Conservation (phyloP, 1,140 invertebrate species). For the Formica exsecta region DNA sequence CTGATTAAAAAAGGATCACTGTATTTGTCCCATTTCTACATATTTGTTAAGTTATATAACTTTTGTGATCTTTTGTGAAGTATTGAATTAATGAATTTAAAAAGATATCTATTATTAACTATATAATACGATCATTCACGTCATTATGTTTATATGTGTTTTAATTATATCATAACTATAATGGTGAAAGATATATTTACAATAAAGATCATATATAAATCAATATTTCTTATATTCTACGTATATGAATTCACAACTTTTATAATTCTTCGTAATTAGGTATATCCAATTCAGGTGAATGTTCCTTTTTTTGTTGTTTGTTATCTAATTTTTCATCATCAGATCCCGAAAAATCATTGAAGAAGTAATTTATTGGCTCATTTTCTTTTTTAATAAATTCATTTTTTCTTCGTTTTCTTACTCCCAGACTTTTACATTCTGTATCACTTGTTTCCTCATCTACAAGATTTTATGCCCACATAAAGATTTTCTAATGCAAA, state of each 20-base stretch:
- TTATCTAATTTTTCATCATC: constrained; percentile 73
- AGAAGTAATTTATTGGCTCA: constrained; percentile 78
- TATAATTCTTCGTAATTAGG: constrained; percentile 77
- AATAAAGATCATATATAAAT: constrained; percentile 72
- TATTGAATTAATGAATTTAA: constrained; percentile 63
- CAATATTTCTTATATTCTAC: constrained; percentile 7
- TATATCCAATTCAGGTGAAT: constrained; percentile 59
- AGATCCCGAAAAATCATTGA: constrained; percentile 76
- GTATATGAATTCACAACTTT: constrained; percentile 41
- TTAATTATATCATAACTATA: constrained; percentile 61
- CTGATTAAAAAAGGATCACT: neutral
- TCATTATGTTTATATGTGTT: constrained; percentile 66
- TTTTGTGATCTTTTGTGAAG: constrained; percentile 35
- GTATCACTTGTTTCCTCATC: constrained; percentile 76
- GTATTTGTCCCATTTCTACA: constrained; percentile 59
- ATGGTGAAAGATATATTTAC: constrained; percentile 73
- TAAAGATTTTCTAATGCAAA: neutral
- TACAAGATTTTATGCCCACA: constrained; percentile 60
- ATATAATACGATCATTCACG: constrained; percentile 40
- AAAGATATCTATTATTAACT: constrained; percentile 75
- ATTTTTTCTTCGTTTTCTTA: constrained; percentile 31
- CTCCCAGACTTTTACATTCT: constrained; percentile 50
- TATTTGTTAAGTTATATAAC: constrained; percentile 35
- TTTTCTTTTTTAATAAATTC: constrained; percentile 35
- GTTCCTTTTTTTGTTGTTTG: neutral